Percentiles rank a stretch among this genome's conserved stretches.
Conservation (phyloP, 2,113 vertebrate genomes). For the Budorcas taxicolor region DNA sequence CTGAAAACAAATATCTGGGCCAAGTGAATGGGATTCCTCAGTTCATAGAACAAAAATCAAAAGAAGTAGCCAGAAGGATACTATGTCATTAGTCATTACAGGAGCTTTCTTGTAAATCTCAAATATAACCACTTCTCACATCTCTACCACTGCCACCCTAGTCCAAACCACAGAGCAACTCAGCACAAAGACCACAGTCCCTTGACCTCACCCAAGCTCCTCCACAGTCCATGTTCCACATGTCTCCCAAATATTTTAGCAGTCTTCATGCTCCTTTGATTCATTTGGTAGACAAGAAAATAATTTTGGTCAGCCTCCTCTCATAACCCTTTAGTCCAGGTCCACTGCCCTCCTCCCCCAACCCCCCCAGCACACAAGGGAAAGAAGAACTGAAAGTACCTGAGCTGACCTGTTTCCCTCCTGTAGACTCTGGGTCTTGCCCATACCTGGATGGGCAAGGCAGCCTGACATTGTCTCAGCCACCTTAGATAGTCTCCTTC, state of each 20-base stretch:
- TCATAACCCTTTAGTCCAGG: not conserved
- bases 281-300: not conserved
- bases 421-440: not conserved
- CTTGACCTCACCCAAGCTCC: not conserved
- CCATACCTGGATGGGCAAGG: not conserved
- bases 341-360: not conserved
- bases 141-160: not conserved
- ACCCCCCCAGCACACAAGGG: not conserved
- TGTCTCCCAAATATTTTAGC: not conserved
- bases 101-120: not conserved
- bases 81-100: not conserved
- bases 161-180: not conserved
- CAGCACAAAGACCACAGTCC: not conserved
- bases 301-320: not conserved
- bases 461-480: not conserved
- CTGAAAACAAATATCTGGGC: not conserved
- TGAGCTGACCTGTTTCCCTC: not conserved
- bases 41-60: conserved; percentile 17
- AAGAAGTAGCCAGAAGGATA: not conserved
- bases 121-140: not conserved
- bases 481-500: not conserved
- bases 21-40: not conserved
- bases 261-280: not conserved
- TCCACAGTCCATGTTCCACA: not conserved
- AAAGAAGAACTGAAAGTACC: not conserved